A percentile compares a stretch with the other conserved stretches of the same genome.
Evolutionary conservation across 1,140 invertebrate species (phyloP).

Genomic region (Zaprionus camerounensis): DNA sequence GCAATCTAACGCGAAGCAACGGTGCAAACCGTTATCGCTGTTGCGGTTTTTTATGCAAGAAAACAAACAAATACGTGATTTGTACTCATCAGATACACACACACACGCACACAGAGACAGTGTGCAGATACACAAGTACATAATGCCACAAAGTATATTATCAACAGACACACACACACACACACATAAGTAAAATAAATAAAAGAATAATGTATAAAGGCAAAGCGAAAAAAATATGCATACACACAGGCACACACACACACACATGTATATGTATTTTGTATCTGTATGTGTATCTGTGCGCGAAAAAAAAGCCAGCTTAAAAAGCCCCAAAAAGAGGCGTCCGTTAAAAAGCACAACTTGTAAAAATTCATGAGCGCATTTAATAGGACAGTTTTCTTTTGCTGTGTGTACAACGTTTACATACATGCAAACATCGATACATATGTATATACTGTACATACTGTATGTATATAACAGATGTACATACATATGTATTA

Average conservation of each 20-base stretch:
- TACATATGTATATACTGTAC: neutral
- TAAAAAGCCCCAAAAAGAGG: constrained; percentile 40
- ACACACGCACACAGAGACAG: constrained; percentile 17
- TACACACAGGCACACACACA: constrained; percentile 11
- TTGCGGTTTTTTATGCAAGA: constrained; percentile 54
- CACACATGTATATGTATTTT: constrained; percentile 3
- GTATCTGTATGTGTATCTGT: neutral
- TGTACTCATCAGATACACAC: constrained; percentile 50
- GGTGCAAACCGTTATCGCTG: constrained; percentile 54
- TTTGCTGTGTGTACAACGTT: neutral
- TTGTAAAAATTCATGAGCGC: constrained; percentile 54
- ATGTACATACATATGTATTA: neutral
- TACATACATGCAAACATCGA: neutral
- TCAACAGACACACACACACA: neutral
- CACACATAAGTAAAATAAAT: constrained; percentile 22
- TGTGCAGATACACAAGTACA: constrained; percentile 48
- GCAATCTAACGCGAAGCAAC: constrained; percentile 1
- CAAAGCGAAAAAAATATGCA: constrained; percentile 7
- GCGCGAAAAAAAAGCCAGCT: constrained; percentile 9
- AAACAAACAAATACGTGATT: constrained; percentile 65
- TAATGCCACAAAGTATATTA: constrained; percentile 38
- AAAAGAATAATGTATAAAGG: constrained; percentile 32
- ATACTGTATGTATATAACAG: neutral
- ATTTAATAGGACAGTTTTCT: constrained; percentile 25
- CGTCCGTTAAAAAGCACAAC: constrained; percentile 60